Evolutionary conservation across 2,797 vertebrate species (phyloP), one percentile per base, ranked within the genome.

Genomic region (Microctenopoma steveboyesi): DNA sequence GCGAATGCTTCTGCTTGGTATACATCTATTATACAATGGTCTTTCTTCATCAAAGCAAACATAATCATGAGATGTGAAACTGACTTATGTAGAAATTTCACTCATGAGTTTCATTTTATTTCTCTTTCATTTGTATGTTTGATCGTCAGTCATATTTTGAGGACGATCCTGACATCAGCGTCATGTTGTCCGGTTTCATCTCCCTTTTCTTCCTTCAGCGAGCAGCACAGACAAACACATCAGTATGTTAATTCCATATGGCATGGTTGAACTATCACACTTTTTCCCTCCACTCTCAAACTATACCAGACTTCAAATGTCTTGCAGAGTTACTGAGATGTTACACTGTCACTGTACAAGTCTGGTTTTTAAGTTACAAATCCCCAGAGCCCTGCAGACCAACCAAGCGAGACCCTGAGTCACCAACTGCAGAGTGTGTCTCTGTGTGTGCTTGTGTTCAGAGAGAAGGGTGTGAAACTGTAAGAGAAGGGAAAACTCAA

Each of bases 331-430:
- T 73, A 70, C 79, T 74, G 78, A 79, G 72, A 84, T 82, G 76
- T 87, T 84, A 69, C 72, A 55, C 75, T 75, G 79, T 78, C 73
- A 74, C 81, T 78, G 69, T 81, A 79, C 69, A 64, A 86, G 83
- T 83, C 85, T 88, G 86, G 88, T 86, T 85, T 91, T 90, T 82
- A 84, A 78, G 86, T 91, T 88, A 88, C 83, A 91, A 90, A 92
- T 90, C 86, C 83, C 84, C 51, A 55, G 84, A 90, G 80, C 77
- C 79, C 67, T 78, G 80, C 79, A 73, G 85, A 81, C 68, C 85
- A 69, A 73, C 80, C 85, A 78, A 82, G 86, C 78, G 51, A 82
- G 78, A 81, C 81, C 77, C 83, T 84, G 85, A 88, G 85, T 83
- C 83, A 81, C 84, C 65, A 70, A 69, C 72, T 83, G 72, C 63